phyloP scores from a whole-genome alignment of 2,888 invertebrate genomes.

The Metallyticus violacea region DNA sequence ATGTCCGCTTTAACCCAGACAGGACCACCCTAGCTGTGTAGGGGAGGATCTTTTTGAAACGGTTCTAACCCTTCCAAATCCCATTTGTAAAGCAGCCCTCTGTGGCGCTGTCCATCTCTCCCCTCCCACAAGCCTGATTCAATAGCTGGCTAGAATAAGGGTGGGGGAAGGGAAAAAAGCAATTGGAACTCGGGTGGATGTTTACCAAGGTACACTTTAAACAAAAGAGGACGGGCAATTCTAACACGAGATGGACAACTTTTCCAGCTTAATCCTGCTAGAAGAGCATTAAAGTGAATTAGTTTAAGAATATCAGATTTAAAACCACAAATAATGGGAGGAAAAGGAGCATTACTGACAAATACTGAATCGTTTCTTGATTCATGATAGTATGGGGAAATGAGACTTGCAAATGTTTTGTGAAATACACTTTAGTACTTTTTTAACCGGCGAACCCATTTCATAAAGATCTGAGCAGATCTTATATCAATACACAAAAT shows the following conservation, averaged over 20 bases:
- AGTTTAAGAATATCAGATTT: background rate
- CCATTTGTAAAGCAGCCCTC: background rate
- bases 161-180: background rate
- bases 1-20: background rate
- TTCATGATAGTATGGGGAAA: too few relatives aligned
- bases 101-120: background rate
- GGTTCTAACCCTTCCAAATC: background rate
- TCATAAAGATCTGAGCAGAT: too few relatives aligned
- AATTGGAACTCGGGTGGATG: background rate
- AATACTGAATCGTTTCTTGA: too few relatives aligned
- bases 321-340: too few relatives aligned
- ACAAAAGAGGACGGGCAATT: background rate
- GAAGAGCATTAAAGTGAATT: background rate
- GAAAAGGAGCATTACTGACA: too few relatives aligned
- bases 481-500: too few relatives aligned
- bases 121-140: background rate
- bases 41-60: background rate
- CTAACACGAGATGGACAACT: too few relatives aligned
- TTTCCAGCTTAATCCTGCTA: too few relatives aligned
- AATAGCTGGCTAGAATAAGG: too few relatives aligned
- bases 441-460: too few relatives aligned
- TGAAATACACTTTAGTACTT: too few relatives aligned
- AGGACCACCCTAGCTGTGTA: background rate
- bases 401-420: too few relatives aligned
- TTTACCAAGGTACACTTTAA: background rate